Base-by-base conservation (phyloP, 2,797 vertebrate genomes). In the Poecilia picta region DNA sequence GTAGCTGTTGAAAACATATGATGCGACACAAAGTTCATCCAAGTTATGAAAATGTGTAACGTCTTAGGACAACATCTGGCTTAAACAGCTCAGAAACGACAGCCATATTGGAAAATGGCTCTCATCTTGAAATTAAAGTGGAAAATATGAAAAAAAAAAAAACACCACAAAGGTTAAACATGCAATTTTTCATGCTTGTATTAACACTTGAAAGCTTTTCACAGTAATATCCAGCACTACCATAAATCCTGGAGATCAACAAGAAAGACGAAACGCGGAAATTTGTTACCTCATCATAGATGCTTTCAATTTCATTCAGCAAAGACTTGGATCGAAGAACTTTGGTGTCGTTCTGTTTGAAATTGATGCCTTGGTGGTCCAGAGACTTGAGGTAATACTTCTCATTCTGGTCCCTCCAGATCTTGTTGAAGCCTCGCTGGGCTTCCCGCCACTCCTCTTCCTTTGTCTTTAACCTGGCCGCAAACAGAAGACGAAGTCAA, bases 361-460 rank as follows among this genome's bases (percentile, higher is more conserved):
- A 99, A 94, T 99, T 99, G 93, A 99, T 99, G 89, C 98, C 98
- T 91, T 99, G 98, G 87, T 99, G 98, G 93, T 99, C 98, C 73
- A 99, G 96, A 84, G 98, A 99, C 91, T 99, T 99, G 94, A 99
- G 96, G 94, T 99, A 99, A 95, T 99, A 99, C 87, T 99, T 99
- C 93, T 99, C 98, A 74, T 99, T 99, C 93, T 99, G 98, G 81
- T 99, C 98, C 93, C 98, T 96, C 98, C 98, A 99, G 85, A 99
- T 98, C 94, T 99, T 99, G 93, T 99, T 99, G 92, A 99, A 99
- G 59, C 98, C 97, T 85, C 98, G 95, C 85, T 99, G 98, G 76
- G 98, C 98, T 97, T 99, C 98, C 94, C 98, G 95, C 98, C 98
- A 99, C 88, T 99, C 98, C 45, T 99, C 98, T 79, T 99, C 98